Evolutionary conservation across 1,140 invertebrate species (phyloP), one percentile per base, ranked within the genome.

Genomic region (Eufriesea mexicana): DNA sequence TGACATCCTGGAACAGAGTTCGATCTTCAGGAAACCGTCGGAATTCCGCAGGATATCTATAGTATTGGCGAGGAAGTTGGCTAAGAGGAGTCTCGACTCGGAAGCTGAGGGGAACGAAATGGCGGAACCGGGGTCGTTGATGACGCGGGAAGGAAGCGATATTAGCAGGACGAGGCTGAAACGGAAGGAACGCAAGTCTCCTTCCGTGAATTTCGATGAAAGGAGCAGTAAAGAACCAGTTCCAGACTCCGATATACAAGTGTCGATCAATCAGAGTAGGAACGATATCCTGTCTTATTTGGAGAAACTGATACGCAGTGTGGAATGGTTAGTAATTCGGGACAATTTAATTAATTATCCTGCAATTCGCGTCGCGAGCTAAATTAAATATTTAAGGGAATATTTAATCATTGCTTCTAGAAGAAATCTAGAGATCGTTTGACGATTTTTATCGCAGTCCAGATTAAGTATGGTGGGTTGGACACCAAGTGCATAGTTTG

Each of bases 1-100:
- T 1, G 14, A 23, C 8, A 25, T 61, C 47, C 2, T 20, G 20
- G 8, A 42, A 5, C 59, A 93, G 93, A 78, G 76, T 14, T 84
- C 90, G 84, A 88, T 93, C 6, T 94, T 95, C 83, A 94, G 94
- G 84, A 91, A 94, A 25, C 95, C 96, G 1, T 95, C 95, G 0
- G 95, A 95, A 90, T 96, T 95, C 84, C 93, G 95, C 23, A 93
- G 94, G 83, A 94, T 95, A 90, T 95, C 95, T 0, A 92, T 95
- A 59, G 92, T 94, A 5, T 10, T 80, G 28, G 25, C 66, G 89
- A 94, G 93, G 82, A 92, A 91, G 77, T 92, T 94, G 64, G 93
- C 92, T 23, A 91, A 94, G 88, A 90, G 88, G 80, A 89, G 92
- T 91, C 93, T 25, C 12, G 72, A 82, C 42, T 79, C 79, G 4